Base-by-base conservation (phyloP, 2,888 invertebrate genomes). In the Chromoteleia sp. region DNA sequence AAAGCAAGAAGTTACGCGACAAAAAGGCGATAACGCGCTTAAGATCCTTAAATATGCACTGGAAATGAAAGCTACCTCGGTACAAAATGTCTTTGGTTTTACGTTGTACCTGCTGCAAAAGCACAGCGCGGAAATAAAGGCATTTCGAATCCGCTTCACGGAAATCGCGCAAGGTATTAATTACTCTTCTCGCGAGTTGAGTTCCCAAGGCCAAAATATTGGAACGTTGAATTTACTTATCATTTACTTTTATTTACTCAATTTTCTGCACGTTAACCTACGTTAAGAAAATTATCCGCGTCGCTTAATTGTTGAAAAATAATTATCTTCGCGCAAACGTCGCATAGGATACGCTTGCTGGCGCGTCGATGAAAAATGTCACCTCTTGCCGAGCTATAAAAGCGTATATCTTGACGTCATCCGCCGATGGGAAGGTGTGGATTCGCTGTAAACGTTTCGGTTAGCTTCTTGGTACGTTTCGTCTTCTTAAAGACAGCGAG, bases 21-120 rank as follows among this genome's bases (percentile, higher is more conserved):
- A n/a, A n/a, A n/a, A n/a, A n/a, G n/a, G n/a, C n/a, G n/a, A n/a
- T n/a, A n/a, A n/a, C n/a, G n/a, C n/a, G n/a, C n/a, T n/a, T n/a
- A n/a, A n/a, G n/a, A 33, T 33, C 33, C 87, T n/a, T 87, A 87
- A 88, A 87, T 87, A 88, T 87, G 87, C 85, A 84, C 84, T 86
- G 85, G 82, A 84, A 88, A 88, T 88, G 87, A 87, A 84, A 84
- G 6, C 25, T 25, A 25, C 6, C 25, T 4, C 25, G 25, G 2
- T 50, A 58, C 39, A 50, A 45, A 43, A 33, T 14, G 54, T 65
- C 70, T 81, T 81, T 59, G 52, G 68, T 25, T 25, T 25, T 25
- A 6, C n/a, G n/a, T n/a, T n/a, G n/a, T n/a, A n/a, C n/a, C 25
- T 25, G 14, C 75, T 19, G 21, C 21, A 45, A 61, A 30, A 58